phyloP scores from a whole-genome alignment of 1,140 invertebrate species.

The Solenopsis invicta region DNA sequence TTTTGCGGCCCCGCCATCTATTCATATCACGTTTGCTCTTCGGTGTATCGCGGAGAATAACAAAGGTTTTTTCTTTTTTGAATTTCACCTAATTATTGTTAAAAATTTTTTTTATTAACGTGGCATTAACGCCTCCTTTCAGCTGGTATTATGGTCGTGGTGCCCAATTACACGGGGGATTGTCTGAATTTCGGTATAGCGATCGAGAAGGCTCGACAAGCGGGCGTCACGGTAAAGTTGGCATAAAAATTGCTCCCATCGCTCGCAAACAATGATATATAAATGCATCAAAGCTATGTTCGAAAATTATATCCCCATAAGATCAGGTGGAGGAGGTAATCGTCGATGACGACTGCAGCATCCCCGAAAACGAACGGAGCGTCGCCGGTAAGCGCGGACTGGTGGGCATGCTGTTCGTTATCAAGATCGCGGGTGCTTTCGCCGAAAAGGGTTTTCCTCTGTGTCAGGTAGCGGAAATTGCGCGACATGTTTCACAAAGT shows the following conservation, averaged over 20 bases:
- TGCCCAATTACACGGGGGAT: conserved; percentile 96
- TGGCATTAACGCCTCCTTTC: conserved; percentile 66
- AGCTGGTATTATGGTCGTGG: conserved; percentile 92
- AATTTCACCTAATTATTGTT: conserved; percentile 12
- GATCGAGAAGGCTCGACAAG: conserved; percentile 90
- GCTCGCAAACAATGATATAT: neutral
- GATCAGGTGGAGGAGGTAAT: conserved; percentile 89
- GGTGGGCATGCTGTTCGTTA: conserved; percentile 91
- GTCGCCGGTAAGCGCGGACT: conserved; percentile 92
- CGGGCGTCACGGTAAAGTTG: conserved; percentile 88
- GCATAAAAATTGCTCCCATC: neutral
- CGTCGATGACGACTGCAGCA: conserved; percentile 91
- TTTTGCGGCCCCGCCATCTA: conserved; percentile 93
- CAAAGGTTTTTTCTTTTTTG: conserved; percentile 83
- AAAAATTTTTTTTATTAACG: conserved; percentile 3
- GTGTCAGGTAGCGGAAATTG: conserved; percentile 85
- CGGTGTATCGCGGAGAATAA: conserved; percentile 87
- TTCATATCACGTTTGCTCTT: conserved; percentile 90
- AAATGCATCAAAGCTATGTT: neutral
- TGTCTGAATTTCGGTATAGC: conserved; percentile 95
- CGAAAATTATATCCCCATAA: neutral
- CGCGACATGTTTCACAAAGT: conserved; percentile 85
- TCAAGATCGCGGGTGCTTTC: conserved; percentile 93
- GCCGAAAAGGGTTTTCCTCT: conserved; percentile 89
- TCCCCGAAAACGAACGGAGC: conserved; percentile 88